These are phyloP conservation scores for Calephelis virginiensis DNA, from an alignment of 1,140 invertebrate species.

Conservation along the genomic window DNA sequence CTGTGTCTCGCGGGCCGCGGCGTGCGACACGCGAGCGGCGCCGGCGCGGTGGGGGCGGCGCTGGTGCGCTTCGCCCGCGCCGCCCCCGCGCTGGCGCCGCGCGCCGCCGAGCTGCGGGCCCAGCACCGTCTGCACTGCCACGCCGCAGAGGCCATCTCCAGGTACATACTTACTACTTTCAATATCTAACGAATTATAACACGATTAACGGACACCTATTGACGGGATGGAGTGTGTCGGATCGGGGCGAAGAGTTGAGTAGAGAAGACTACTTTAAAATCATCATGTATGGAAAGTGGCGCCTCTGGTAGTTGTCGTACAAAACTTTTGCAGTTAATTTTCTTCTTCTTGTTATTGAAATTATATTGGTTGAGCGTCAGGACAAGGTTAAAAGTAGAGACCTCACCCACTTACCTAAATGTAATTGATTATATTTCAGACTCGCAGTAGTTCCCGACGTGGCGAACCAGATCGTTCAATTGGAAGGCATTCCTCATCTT, in stretches of 20 bases:
- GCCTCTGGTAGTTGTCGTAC: too few species aligned
- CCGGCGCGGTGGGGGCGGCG: slow-evolving; percentile 82
- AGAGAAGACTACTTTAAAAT: too few species aligned
- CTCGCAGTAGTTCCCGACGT: slow-evolving; percentile 86
- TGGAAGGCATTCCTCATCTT: slow-evolving; percentile 88
- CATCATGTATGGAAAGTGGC: too few species aligned
- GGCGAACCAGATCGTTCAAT: slow-evolving; percentile 85
- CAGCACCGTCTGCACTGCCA: slow-evolving; percentile 90
- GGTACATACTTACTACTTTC: slow-evolving; percentile 59
- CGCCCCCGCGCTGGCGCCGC: slow-evolving; percentile 77
- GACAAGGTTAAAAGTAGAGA: too few species aligned
- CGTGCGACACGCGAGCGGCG: slow-evolving; percentile 80
- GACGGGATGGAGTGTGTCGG: too few species aligned
- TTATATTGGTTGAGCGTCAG: too few species aligned
- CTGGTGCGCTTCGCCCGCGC: slow-evolving; percentile 88
- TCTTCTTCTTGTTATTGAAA: too few species aligned
- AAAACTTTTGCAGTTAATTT: too few species aligned
- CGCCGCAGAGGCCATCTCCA: slow-evolving; percentile 90
- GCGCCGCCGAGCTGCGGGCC: slow-evolving; percentile 81
- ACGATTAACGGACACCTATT: too few species aligned
- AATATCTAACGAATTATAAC: too few species aligned
- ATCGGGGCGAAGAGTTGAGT: too few species aligned
- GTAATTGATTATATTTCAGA: slow-evolving; percentile 57
- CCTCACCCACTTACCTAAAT: background rate
- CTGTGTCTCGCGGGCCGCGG: slow-evolving; percentile 84